Evolutionary conservation across 92 coral and sea anemone species (phyloP).

Genomic region (Porites evermanni): DNA sequence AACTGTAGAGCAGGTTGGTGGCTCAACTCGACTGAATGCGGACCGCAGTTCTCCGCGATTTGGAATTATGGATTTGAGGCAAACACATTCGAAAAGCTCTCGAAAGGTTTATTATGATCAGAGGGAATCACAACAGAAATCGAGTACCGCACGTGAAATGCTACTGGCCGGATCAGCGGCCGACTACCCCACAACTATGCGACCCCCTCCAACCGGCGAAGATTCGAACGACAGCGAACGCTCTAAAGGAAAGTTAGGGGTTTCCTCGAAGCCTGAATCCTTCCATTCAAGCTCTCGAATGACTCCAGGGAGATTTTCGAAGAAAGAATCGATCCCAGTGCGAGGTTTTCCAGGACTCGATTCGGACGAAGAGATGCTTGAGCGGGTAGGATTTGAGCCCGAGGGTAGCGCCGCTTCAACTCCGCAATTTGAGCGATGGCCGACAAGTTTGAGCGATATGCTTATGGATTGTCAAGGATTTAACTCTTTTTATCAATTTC

Average conservation of each 20-base stretch:
- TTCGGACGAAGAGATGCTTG: slow-evolving; percentile 85
- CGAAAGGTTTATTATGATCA: slow-evolving; percentile 50
- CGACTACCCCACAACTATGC: slow-evolving; percentile 65
- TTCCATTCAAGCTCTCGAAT: slow-evolving; percentile 70
- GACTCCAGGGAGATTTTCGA: slow-evolving; percentile 82
- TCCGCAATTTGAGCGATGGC: slow-evolving; percentile 89
- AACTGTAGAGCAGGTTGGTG: slow-evolving; percentile 70
- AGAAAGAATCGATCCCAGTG: slow-evolving; percentile 64
- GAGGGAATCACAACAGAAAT: slow-evolving; percentile 69
- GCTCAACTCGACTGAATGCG: slow-evolving; percentile 74
- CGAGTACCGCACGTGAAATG: slow-evolving; percentile 83
- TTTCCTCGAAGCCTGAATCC: slow-evolving; percentile 58
- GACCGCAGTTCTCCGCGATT: slow-evolving; percentile 61
- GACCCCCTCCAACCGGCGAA: slow-evolving; percentile 98
- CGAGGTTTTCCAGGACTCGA: slow-evolving; percentile 62
- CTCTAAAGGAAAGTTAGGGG: slow-evolving; percentile 59
- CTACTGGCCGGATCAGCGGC: slow-evolving; percentile 54
- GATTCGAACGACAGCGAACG: slow-evolving; percentile 84
- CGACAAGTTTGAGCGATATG: slow-evolving; percentile 73
- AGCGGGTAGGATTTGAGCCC: slow-evolving; percentile 98
- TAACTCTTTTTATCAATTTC: slow-evolving; percentile 81
- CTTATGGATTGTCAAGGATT: slow-evolving; percentile 80
- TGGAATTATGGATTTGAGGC: slow-evolving; percentile 76
- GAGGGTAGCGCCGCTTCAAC: slow-evolving; percentile 95
- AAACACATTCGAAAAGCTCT: slow-evolving; percentile 46